These are phyloP conservation scores for Sycobia sp. DNA, from an alignment of 1,140 invertebrate species.

Conservation along the genomic window DNA sequence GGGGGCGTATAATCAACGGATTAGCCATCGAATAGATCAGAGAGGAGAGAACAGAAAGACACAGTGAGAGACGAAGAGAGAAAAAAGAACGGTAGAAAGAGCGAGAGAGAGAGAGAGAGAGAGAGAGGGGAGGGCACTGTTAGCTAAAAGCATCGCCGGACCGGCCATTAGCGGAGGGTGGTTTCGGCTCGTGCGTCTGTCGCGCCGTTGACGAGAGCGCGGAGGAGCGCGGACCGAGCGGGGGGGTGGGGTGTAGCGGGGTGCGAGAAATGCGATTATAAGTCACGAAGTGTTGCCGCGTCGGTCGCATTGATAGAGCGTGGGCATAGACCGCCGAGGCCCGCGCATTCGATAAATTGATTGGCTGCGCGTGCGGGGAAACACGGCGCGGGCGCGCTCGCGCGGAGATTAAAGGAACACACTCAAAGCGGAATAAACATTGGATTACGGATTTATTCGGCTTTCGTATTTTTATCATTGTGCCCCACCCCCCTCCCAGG, in stretches of 20 bases:
- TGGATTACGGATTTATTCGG: slow-evolving; percentile 16
- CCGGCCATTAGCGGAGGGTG: slow-evolving; percentile 59
- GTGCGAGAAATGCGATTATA: slow-evolving; percentile 62
- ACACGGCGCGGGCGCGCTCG: slow-evolving; percentile 37
- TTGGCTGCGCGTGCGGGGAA: slow-evolving; percentile 54
- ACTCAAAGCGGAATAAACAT: slow-evolving; percentile 25
- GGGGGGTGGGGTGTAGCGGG: slow-evolving; percentile 16
- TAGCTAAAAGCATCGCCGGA: slow-evolving; percentile 61
- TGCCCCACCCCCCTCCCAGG: background rate
- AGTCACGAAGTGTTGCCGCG: slow-evolving; percentile 58
- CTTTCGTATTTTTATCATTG: slow-evolving; percentile 5
- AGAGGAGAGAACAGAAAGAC: slow-evolving; percentile 41
- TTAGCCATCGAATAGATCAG: slow-evolving; percentile 62
- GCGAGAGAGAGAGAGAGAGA: slow-evolving; percentile 1
- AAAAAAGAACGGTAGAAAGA: too few species aligned
- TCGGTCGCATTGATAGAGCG: slow-evolving; percentile 34
- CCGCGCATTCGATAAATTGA: slow-evolving; percentile 50
- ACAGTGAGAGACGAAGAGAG: too few species aligned
- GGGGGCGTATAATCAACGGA: slow-evolving; percentile 62
- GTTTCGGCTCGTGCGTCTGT: slow-evolving; percentile 46
- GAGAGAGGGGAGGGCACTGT: slow-evolving; percentile 44
- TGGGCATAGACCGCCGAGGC: too few species aligned
- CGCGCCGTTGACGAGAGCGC: slow-evolving; percentile 23
- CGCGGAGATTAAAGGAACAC: slow-evolving; percentile 22
- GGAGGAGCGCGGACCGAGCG: slow-evolving; percentile 2